A percentile compares a stretch with the other conserved stretches of the same genome.
phyloP scores from a whole-genome alignment of 92 coral and sea anemone genomes.

The Scolanthus callimorphus region DNA sequence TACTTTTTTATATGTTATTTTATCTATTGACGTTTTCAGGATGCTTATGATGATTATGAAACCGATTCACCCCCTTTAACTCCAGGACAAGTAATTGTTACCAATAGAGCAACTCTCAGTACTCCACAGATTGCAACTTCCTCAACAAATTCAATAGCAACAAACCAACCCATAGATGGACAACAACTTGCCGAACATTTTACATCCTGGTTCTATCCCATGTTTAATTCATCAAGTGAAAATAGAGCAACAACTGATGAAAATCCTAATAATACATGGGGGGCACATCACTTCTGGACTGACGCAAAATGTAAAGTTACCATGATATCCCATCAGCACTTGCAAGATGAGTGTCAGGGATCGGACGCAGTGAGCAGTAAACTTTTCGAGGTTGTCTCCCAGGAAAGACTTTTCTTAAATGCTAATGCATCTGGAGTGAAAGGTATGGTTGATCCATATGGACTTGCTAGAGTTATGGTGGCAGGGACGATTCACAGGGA shows the following conservation, averaged over 20 bases:
- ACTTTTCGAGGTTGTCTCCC: conserved; percentile 56
- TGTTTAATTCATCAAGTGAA: conserved; percentile 49
- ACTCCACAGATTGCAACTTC: neutral
- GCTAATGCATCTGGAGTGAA: conserved; percentile 62
- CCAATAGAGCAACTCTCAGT: neutral
- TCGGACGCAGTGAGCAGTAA: conserved; percentile 76
- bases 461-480: conserved; percentile 66
- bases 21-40: neutral
- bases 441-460: conserved; percentile 77
- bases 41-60: conserved; percentile 4
- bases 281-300: conserved; percentile 93
- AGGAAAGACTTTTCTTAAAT: conserved; percentile 75
- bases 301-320: conserved; percentile 72
- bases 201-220: conserved; percentile 79
- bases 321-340: conserved; percentile 52
- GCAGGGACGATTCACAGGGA: conserved; percentile 95
- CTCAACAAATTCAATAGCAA: neutral
- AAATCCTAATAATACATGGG: conserved; percentile 51
- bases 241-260: conserved; percentile 5
- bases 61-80: neutral
- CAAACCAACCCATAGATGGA: conserved; percentile 32
- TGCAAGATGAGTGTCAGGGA: conserved; percentile 62
- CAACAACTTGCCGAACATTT: conserved; percentile 73
- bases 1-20: neutral
- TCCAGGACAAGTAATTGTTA: neutral